Evolutionary conservation across 2,888 invertebrate species (phyloP), one percentile per base, ranked within the genome.

Genomic region (Dryococelus australis): DNA sequence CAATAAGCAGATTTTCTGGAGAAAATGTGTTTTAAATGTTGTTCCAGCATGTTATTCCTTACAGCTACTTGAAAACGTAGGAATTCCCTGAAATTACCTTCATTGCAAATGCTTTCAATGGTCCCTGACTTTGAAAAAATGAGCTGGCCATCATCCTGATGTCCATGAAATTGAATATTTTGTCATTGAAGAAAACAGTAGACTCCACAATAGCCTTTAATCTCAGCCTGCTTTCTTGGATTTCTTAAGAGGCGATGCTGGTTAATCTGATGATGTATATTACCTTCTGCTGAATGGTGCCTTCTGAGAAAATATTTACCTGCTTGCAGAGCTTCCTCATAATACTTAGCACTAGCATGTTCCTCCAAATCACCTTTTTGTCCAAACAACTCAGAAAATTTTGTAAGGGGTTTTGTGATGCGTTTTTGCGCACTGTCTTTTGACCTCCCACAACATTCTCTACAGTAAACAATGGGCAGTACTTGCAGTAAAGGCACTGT

Each of bases 1-100:
- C 88, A 84, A 91, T 91, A n/a, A 91, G 65, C 87, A 90, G 88
- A 88, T 91, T 91, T 89, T 91, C 89, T 89, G 12, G 89, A 86
- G 35, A 85, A 53, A 24, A 90, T 86, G 16, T 43, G 90, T 89
- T 90, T 87, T n/a, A n/a, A 65, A 65, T 65, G 65, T n/a, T 65
- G 20, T 65, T 65, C 65, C 20, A 65, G n/a, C 20, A 65, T 65
- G 6, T 65, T 65, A 65, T 65, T 24, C 16, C 65, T 20, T 24
- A 24, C 65, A 65, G 65, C 20, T 65, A 65, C 65, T 65, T 24
- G 8, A 65, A 65, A 65, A 65, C n/a, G 65, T 65, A 65, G 16
- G n/a, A 65, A 1, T 20, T 65, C 65, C n/a, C 24, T 65, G 65
- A 65, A 65, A 65, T 65, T 65, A 24, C 65, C 65, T 65, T 65